Percentiles rank a stretch among this genome's conserved stretches.
Evolutionary conservation across 2,888 invertebrate genomes (phyloP).

Genomic region (Coelopa pilipes): DNA sequence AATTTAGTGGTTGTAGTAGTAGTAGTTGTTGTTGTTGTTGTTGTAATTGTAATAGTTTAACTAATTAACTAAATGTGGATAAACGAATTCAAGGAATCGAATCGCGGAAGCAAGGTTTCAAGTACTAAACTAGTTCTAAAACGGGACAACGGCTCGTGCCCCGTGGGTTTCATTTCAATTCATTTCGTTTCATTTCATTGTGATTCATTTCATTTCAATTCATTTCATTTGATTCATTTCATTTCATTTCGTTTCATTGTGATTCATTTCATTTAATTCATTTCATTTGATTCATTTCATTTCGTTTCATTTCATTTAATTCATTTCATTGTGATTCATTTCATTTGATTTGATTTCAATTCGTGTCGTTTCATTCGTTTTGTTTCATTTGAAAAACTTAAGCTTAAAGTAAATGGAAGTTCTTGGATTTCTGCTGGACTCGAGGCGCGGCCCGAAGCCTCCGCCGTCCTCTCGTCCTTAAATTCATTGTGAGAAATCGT

Average conservation of each 20-base stretch:
- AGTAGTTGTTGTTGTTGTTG: no score
- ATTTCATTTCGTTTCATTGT: neutral
- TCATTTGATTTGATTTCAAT: no score
- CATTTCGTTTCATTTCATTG: neutral
- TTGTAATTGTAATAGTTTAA: no score
- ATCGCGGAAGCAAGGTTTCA: no score
- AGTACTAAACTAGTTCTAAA: no score
- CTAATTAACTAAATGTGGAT: no score
- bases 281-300: neutral
- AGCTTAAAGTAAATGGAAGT: conserved; percentile 40
- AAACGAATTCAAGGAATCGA: no score
- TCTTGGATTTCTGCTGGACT: conserved; percentile 35
- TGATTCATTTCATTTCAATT: neutral
- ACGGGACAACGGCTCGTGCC: no score
- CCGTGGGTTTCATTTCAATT: no score
- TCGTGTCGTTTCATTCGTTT: neutral
- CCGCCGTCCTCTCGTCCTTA: conserved; percentile 2
- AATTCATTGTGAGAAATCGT: conserved; percentile 29
- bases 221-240: neutral
- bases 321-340: neutral
- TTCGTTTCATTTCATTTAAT: no score
- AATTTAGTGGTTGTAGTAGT: no score
- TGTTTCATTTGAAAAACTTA: neutral
- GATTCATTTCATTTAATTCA: neutral
- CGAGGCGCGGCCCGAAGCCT: conserved; percentile 9